Evolutionary conservation across 2,797 vertebrate genomes (phyloP), one percentile per base, ranked within the genome.

Genomic region (Eulemur albifrons): DNA sequence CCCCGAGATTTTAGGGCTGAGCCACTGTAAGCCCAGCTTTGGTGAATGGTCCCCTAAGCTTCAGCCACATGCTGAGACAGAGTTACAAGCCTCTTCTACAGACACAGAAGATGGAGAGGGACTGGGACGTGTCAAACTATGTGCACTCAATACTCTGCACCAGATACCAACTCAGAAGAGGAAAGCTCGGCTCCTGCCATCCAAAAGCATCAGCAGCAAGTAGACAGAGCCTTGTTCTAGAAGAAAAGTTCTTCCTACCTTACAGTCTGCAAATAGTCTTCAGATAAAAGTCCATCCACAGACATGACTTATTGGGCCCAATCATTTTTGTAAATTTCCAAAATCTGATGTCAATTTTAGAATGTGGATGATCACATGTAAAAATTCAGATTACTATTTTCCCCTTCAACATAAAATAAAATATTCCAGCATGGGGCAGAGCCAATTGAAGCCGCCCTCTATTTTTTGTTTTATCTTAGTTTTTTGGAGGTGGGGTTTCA

Each of bases 221-320:
- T 32, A 25, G 18, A 86, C 20, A 59, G 67, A 67, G 25, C 27
- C 67, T 75, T 30, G 7, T 23, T 67, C 65, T 65, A n/a, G 6
- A 27, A 75, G 69, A 67, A 87, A 43, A 45, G 25, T 54, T 54
- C 17, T 13, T 48, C 3, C 43, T 30, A 2, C 27, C 25, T 13
- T 30, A 10, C 30, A 14, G 10, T 18, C 23, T 3, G 8, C 14
- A 45, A 45, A 48, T 57, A 20, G 14, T 5, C 30, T 65, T 48
- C 35, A 4, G 9, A 61, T 15, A 17, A 20, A 87, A 20, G 7
- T 80, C 15, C 40, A 12, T 40, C 35, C 14, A 20, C 32, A 14
- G 8, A 8, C 13, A 15, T 0, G 14, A 9, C 10, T 21, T 48
- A 9, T 40, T 21, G 10, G 38, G 9, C 4, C 23, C 14, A 4